These are phyloP conservation scores for Rhynchopsitta pachyrhyncha DNA, from an alignment of 2,113 vertebrate genomes.

Conservation along the genomic window DNA sequence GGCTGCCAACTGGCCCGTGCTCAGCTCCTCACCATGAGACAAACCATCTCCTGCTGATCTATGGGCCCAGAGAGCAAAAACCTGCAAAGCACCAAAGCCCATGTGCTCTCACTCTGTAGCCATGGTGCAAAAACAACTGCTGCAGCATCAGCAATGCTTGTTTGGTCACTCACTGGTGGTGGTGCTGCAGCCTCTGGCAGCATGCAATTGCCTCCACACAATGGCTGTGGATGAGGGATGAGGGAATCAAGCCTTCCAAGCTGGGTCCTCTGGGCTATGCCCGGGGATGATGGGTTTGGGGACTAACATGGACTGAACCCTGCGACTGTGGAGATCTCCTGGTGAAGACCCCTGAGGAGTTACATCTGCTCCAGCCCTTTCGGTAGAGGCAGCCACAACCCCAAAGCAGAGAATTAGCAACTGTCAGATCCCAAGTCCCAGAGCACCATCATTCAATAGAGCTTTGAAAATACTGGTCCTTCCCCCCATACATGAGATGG, in stretches of 20 bases:
- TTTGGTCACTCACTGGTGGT: background rate
- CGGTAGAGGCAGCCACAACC: background rate
- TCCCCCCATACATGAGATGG: fast-evolving
- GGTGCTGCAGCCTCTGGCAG: background rate
- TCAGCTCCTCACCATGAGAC: background rate
- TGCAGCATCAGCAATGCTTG: fast-evolving
- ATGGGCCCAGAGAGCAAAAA: fast-evolving
- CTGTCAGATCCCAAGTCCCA: background rate
- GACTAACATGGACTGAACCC: background rate
- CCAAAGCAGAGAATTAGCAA: background rate
- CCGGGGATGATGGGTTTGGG: background rate
- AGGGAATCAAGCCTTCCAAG: background rate
- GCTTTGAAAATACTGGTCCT: fast-evolving
- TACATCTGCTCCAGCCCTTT: background rate
- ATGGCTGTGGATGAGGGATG: background rate
- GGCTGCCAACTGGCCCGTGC: background rate
- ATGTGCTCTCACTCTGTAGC: fast-evolving
- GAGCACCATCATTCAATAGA: background rate
- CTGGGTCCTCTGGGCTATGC: background rate
- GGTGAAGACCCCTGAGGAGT: background rate
- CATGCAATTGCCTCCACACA: fast-evolving
- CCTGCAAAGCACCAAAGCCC: background rate
- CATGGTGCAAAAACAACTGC: background rate
- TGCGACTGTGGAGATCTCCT: background rate
- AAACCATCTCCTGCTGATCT: background rate